Percentiles rank a stretch among this genome's conserved stretches.
Conservation (phyloP, 2,888 invertebrate species). For the Nephrotoma appendiculata region DNA sequence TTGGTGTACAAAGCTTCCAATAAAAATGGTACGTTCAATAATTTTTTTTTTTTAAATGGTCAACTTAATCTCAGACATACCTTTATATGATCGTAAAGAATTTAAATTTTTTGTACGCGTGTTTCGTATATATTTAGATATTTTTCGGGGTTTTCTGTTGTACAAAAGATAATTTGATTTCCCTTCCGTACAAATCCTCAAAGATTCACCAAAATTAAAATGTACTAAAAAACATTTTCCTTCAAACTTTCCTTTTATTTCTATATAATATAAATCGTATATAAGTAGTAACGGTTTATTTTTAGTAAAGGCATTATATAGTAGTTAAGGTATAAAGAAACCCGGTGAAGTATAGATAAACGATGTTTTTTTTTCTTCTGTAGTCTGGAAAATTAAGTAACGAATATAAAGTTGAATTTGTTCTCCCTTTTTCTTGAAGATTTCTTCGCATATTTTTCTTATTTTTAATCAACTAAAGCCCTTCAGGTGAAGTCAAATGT, state of each 20-base stretch:
- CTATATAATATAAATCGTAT: not conserved
- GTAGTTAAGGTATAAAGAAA: not conserved
- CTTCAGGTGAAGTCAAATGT: not conserved
- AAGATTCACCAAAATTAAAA: not conserved
- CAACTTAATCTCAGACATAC: too few species aligned
- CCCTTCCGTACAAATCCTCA: not conserved
- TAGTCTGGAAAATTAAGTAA: not conserved
- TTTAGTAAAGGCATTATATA: not conserved
- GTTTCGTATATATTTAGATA: too few species aligned
- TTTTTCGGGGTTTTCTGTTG: too few species aligned
- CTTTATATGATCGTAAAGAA: too few species aligned
- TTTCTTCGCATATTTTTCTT: not conserved
- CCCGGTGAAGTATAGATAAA: not conserved
- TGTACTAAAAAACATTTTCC: not conserved
- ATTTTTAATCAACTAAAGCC: not conserved
- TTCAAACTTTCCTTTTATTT: not conserved
- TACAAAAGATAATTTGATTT: not conserved
- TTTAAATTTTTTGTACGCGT: too few species aligned
- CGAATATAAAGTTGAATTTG: not conserved
- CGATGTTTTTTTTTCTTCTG: not conserved
- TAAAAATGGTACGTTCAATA: too few species aligned
- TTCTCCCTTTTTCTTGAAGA: not conserved
- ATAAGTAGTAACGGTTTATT: not conserved
- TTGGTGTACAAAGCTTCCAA: too few species aligned
- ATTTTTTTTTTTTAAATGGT: too few species aligned